phyloP scores from a whole-genome alignment of 2,797 vertebrate genomes.

The Myotis findleyi region DNA sequence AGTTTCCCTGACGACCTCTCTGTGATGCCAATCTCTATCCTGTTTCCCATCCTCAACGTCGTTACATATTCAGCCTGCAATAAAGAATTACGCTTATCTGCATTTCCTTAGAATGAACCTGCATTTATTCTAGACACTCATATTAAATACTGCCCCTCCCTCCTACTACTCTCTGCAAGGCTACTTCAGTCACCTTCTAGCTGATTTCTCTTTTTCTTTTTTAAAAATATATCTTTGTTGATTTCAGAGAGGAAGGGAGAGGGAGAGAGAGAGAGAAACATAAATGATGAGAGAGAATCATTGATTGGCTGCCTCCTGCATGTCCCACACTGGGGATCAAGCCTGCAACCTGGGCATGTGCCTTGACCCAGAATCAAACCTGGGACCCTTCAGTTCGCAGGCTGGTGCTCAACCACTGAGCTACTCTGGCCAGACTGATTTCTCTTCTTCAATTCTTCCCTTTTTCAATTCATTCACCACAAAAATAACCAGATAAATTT shows the following conservation, averaged over 20 bases:
- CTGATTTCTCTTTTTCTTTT: background rate
- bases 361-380: too few species aligned
- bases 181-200: background rate
- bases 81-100: background rate
- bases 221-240: too few species aligned
- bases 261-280: too few species aligned
- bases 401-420: too few species aligned
- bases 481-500: background rate
- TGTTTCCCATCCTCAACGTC: background rate
- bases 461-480: background rate
- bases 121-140: background rate
- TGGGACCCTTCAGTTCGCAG: too few species aligned
- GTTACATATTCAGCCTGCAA: background rate
- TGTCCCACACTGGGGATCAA: too few species aligned
- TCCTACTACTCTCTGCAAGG: background rate
- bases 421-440: background rate
- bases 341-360: too few species aligned
- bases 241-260: too few species aligned
- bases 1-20: background rate
- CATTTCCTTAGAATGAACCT: background rate
- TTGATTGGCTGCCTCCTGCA: too few species aligned
- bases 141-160: background rate
- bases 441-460: background rate
- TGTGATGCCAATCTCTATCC: background rate
- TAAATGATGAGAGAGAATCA: too few species aligned